Conservation (phyloP, 2,113 vertebrate genomes). For the Jacana jacana region DNA sequence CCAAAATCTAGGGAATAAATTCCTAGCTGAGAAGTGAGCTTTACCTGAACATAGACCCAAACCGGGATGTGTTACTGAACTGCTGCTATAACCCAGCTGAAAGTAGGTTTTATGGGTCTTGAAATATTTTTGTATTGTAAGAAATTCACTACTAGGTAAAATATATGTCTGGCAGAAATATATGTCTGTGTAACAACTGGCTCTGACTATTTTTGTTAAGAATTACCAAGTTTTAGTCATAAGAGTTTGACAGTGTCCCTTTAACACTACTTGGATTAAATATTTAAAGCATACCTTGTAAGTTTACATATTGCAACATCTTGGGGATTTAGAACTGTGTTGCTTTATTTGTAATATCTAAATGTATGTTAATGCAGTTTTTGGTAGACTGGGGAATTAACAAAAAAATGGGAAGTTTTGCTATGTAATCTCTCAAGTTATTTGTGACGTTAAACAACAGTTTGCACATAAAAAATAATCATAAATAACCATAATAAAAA, state of each 20-base stretch:
- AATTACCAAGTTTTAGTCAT: not conserved
- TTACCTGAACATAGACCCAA: not conserved
- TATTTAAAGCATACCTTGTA: not conserved
- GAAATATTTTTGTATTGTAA: constrained; percentile 38
- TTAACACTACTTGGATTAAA: not conserved
- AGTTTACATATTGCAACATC: not conserved
- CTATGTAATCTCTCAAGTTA: not conserved
- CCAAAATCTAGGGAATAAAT: not conserved
- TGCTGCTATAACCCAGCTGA: not conserved
- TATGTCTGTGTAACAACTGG: not conserved
- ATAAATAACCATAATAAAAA: constrained; percentile 28
- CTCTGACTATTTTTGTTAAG: constrained; percentile 16
- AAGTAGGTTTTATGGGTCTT: not conserved
- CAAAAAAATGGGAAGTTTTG: not conserved
- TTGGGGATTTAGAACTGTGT: not conserved
- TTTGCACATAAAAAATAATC: not conserved
- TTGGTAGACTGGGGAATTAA: not conserved
- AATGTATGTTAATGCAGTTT: not conserved
- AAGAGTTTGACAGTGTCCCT: constrained; percentile 9
- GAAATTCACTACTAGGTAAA: not conserved
- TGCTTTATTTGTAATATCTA: not conserved
- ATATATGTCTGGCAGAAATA: not conserved
- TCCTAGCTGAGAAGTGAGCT: not conserved
- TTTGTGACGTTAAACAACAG: not conserved
- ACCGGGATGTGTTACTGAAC: not conserved